Evolutionary conservation across 2,113 vertebrate genomes (phyloP), one percentile per base, ranked within the genome.

Genomic region (Rhinolophus sinicus): DNA sequence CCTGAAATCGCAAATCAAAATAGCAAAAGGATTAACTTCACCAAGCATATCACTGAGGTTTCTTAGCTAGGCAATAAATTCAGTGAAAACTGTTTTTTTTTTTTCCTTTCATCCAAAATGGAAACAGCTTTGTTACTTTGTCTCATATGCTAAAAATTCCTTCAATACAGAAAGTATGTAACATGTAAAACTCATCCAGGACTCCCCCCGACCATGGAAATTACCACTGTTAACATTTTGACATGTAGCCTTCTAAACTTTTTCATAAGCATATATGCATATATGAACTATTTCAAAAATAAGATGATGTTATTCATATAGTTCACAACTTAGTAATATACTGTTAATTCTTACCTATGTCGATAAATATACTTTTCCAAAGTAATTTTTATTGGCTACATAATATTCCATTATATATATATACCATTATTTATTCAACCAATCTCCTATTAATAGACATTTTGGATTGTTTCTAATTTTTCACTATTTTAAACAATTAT

Each of bases 91-190:
- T 33, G 15, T n/a, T n/a, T n/a, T n/a, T 6, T 65, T 50, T 58
- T 75, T 44, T 24, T 2, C 4, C 64, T 75, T 93, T 62, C 30
- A 54, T 47, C n/a, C 38, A 80, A 77, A 96, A 96, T 30, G 11
- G 16, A 95, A 93, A 80, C 21, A 67, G 26, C 18, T 72, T 75
- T 93, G 38, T 87, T 94, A 65, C 52, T 77, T 87, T 94, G 21
- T 54, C 69, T 88, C 77, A 47, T 84, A 76, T 18, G 0, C 65
- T 54, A 75, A 75, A 96, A 95, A 56, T 21, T 80, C 26, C 64
- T 91, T 91, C 47, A 47, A 19, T 89, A 85, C 40, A 78, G 26
- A 89, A 96, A 88, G 24, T 21, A 67, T 38, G 47, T 64, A 76
- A 70, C 76, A 76, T n/a, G 58, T 24, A 58, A 83, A 94, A 80